Evolutionary conservation across 2,113 vertebrate species (phyloP).

Genomic region (Podiceps cristatus): DNA sequence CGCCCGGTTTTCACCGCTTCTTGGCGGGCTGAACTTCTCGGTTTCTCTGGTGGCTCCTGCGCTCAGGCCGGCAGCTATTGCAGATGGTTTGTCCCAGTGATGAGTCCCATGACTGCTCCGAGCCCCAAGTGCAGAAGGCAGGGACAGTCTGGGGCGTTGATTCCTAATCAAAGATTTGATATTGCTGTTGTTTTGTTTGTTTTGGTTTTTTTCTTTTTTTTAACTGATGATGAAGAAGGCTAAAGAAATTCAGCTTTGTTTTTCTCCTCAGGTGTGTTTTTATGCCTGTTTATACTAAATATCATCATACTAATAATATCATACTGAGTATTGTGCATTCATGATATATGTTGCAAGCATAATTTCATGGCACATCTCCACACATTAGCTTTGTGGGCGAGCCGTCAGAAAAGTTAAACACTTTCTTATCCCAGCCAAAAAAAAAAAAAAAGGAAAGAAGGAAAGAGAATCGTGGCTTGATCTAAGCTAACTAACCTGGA

Average conservation of each 20-base stretch:
- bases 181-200: too few relatives aligned
- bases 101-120: not conserved
- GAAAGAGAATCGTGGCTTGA: not conserved
- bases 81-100: not conserved
- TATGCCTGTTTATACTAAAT: not conserved
- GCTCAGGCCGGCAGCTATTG: not conserved
- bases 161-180: not conserved
- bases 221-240: not conserved
- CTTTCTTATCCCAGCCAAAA: not conserved
- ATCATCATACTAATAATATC: not conserved
- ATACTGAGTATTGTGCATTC: not conserved
- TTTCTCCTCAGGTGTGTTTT: not conserved
- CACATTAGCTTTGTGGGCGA: not conserved
- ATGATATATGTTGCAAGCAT: rapidly evolving
- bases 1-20: not conserved
- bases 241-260: not conserved
- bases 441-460: not conserved
- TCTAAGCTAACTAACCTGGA: not conserved
- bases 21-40: not conserved
- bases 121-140: not conserved
- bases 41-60: not conserved
- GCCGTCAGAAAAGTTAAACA: not conserved
- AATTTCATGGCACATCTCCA: not conserved
- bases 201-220: not conserved
- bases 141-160: not conserved